Percentiles rank a stretch among this genome's conserved stretches.
Evolutionary conservation across 2,888 invertebrate species (phyloP).

Genomic region (Drosophila algonquin): DNA sequence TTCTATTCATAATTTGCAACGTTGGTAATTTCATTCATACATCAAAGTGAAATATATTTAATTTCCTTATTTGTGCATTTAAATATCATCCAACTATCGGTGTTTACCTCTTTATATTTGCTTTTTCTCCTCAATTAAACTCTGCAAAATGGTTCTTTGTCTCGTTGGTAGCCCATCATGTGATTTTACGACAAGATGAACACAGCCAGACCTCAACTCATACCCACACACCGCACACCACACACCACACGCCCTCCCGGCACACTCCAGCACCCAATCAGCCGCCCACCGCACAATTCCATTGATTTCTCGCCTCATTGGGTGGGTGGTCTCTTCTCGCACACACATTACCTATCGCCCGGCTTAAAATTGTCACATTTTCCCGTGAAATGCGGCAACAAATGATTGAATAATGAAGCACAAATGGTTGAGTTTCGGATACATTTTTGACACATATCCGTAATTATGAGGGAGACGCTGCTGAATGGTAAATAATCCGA

Average conservation of each 20-base stretch:
- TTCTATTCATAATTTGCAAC: too few relatives aligned
- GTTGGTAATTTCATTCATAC: too few relatives aligned
- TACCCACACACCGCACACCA: not conserved
- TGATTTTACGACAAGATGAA: conserved; percentile 66
- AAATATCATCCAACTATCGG: too few relatives aligned
- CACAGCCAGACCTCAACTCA: conserved; percentile 4
- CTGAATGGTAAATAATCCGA: conserved; percentile 42
- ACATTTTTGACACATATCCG: conserved; percentile 41
- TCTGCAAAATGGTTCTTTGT: not conserved
- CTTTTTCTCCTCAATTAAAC: too few relatives aligned
- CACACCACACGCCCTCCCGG: not conserved
- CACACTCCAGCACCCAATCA: not conserved
- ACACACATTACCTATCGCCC: not conserved
- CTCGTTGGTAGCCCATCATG: conserved; percentile 56
- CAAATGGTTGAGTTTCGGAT: conserved; percentile 22
- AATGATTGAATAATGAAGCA: conserved; percentile 45
- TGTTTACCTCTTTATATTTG: too few relatives aligned
- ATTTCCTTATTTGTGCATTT: not conserved
- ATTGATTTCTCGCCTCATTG: conserved; percentile 33
- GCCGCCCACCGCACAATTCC: not conserved
- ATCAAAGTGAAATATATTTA: conserved; percentile 1
- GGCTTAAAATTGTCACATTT: conserved; percentile 20
- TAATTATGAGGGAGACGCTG: conserved; percentile 47
- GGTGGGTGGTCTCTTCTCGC: not conserved
- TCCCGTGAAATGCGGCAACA: conserved; percentile 11